A percentile compares a stretch with the other conserved stretches of the same genome.
Conservation (phyloP, 2,797 vertebrate genomes). For the Anniella stebbinsi region DNA sequence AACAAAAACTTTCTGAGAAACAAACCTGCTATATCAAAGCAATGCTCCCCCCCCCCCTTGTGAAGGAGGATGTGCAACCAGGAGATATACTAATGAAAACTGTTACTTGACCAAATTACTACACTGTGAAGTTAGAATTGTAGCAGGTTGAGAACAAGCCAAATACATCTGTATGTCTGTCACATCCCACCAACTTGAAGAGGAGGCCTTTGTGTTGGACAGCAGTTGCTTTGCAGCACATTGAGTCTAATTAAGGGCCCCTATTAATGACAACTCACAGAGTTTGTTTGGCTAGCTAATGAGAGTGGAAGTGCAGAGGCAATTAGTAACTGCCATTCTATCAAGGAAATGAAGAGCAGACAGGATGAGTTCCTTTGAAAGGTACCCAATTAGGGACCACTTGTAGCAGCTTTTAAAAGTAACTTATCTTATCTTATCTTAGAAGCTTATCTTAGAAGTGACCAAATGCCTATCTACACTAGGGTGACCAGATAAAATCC, state of each 20-base stretch:
- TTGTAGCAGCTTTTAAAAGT: constrained; percentile 1
- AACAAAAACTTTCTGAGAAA: background rate
- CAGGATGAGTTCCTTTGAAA: background rate
- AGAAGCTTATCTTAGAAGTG: background rate
- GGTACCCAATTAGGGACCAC: constrained; percentile 21
- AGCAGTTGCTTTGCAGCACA: background rate
- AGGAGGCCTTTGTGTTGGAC: background rate
- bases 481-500: no score
- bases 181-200: background rate
- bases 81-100: background rate
- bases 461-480: no score
- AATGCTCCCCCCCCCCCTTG: background rate
- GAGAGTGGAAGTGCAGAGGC: background rate
- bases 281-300: constrained; percentile 26
- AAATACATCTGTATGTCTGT: background rate
- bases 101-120: background rate
- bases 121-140: background rate
- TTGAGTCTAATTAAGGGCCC: constrained; percentile 17
- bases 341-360: background rate
- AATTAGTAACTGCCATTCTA: background rate
- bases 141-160: background rate
- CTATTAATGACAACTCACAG: background rate
- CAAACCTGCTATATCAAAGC: background rate
- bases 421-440: constrained; percentile 24
- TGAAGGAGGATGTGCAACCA: no score